phyloP scores from a whole-genome alignment of 2,797 vertebrate genomes.

The Acrossocheilus wenchowensis region DNA sequence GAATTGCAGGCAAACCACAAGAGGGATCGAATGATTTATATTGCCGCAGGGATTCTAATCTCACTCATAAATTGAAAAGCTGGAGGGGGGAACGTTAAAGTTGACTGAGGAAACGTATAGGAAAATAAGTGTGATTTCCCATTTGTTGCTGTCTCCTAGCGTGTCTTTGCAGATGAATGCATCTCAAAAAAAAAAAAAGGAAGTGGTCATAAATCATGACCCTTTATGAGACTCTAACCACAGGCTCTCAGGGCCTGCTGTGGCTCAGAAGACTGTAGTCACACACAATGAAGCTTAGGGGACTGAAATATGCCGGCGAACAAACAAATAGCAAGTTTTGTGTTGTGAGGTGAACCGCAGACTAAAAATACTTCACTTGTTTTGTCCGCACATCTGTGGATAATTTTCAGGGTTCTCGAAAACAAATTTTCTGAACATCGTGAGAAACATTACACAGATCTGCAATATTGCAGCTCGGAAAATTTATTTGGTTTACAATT shows the following conservation, averaged over 20 bases:
- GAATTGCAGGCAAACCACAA: slow-evolving; percentile 46
- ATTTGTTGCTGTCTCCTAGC: slow-evolving; percentile 1
- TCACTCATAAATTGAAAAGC: slow-evolving; percentile 41
- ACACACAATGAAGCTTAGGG: not conserved
- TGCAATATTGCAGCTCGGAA: not conserved
- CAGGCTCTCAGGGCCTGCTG: slow-evolving; percentile 9
- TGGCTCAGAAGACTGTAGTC: not conserved
- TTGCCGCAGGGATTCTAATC: slow-evolving; percentile 31
- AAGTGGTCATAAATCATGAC: slow-evolving; percentile 25
- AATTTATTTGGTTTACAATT: not conserved
- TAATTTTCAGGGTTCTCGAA: not conserved
- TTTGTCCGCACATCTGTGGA: slow-evolving; percentile 7
- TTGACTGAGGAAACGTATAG: slow-evolving; percentile 23
- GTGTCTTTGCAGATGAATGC: not conserved
- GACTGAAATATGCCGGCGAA: not conserved
- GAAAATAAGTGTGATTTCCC: slow-evolving; percentile 12
- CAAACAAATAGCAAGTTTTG: slow-evolving; percentile 21
- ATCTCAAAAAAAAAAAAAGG: not conserved
- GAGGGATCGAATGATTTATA: slow-evolving; percentile 37
- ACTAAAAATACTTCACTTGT: not conserved
- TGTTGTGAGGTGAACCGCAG: not conserved
- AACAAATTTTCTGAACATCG: not conserved
- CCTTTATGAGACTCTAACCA: slow-evolving; percentile 24
- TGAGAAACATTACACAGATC: not conserved
- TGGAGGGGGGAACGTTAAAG: not conserved